Evolutionary conservation across 2,888 invertebrate species (phyloP).

Genomic region (Mesopsocus fuscifrons): DNA sequence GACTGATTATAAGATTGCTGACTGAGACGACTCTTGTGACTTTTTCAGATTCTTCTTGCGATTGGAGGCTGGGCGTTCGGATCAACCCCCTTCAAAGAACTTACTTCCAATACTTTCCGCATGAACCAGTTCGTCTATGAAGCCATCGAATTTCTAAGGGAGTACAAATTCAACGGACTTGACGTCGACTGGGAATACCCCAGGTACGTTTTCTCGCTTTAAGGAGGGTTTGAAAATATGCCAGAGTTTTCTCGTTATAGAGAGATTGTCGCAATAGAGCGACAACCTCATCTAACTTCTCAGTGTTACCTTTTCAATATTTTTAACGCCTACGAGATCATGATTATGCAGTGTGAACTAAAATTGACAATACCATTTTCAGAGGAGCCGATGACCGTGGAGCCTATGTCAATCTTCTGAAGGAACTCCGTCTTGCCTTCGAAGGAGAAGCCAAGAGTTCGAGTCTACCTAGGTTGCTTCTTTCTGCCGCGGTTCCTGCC

Average conservation of each 20-base stretch:
- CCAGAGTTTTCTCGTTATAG: too few relatives aligned
- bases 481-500: conserved; percentile 82
- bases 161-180: conserved; percentile 79
- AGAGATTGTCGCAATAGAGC: too few relatives aligned
- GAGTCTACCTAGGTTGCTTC: conserved; percentile 53
- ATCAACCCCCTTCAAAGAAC: conserved; percentile 82
- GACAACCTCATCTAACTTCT: too few relatives aligned
- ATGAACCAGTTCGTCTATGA: conserved; percentile 94
- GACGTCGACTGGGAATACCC: conserved; percentile 94
- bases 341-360: too few relatives aligned
- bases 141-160: conserved; percentile 78
- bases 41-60: conserved; percentile 48
- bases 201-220: conserved; percentile 29
- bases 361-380: too few relatives aligned
- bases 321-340: too few relatives aligned
- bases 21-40: neutral
- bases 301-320: too few relatives aligned
- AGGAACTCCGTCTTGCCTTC: conserved; percentile 76
- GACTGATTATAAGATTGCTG: too few relatives aligned
- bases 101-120: conserved; percentile 76
- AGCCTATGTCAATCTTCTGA: conserved; percentile 65
- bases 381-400: conserved; percentile 72
- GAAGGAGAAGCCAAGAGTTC: conserved; percentile 83
- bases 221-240: too few relatives aligned
- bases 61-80: conserved; percentile 96